A percentile compares a stretch with the other conserved stretches of the same genome.
Evolutionary conservation across 2,888 invertebrate genomes (phyloP).

Genomic region (Hyposoter didymator): DNA sequence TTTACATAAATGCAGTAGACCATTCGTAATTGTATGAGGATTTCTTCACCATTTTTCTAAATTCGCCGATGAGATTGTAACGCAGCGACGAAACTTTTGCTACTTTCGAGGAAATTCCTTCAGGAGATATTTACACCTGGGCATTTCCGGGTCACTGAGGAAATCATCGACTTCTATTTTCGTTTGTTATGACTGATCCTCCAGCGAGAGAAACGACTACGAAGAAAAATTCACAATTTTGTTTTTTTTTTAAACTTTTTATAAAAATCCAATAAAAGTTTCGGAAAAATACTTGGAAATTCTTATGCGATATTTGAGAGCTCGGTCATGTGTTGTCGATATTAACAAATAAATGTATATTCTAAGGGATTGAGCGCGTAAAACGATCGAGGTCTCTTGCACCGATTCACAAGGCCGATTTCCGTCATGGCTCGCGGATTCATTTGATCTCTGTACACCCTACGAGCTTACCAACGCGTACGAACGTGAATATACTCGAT

Average conservation of each 20-base stretch:
- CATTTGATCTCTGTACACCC: constrained; percentile 69
- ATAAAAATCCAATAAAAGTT: background rate
- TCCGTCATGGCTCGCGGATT: constrained; percentile 71
- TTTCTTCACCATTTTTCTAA: background rate
- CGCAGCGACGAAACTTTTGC: background rate
- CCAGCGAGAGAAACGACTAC: background rate
- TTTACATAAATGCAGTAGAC: background rate
- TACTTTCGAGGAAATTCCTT: background rate
- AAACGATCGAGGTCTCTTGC: constrained; percentile 61
- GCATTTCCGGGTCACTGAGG: background rate
- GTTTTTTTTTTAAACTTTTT: background rate
- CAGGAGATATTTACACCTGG: background rate
- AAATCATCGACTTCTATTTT: background rate
- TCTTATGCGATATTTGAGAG: background rate
- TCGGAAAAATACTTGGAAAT: background rate
- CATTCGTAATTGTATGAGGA: background rate
- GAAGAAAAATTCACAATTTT: background rate
- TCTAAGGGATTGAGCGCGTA: constrained; percentile 41
- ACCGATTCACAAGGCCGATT: constrained; percentile 71
- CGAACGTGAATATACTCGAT: constrained; percentile 59
- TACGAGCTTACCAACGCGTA: constrained; percentile 32
- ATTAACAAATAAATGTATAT: constrained; percentile 33
- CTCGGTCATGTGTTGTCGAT: constrained; percentile 22
- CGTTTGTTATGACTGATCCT: background rate
- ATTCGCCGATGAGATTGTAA: background rate